Base-by-base conservation (phyloP, 1,140 invertebrate species). In the Olivierus martensii region DNA sequence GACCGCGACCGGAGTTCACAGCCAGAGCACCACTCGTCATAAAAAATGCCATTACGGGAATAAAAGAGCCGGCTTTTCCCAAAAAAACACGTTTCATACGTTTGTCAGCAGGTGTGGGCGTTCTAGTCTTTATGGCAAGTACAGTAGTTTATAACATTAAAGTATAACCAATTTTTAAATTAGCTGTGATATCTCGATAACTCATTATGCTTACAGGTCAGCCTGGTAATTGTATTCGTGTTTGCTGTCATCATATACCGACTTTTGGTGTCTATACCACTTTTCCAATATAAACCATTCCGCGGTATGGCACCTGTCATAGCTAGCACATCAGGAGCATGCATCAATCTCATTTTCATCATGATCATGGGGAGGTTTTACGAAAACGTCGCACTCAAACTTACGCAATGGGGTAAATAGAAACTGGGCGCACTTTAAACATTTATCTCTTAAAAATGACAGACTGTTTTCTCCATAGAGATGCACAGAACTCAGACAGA, bases 161-260 rank as follows among this genome's bases (percentile, higher is more conserved):
- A n/a, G n/a, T n/a, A n/a, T n/a, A n/a, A n/a, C n/a, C n/a, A n/a
- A n/a, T n/a, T n/a, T n/a, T n/a, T n/a, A n/a, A n/a, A n/a, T n/a
- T n/a, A n/a, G n/a, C n/a, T n/a, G n/a, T n/a, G n/a, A n/a, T n/a
- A n/a, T n/a, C n/a, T n/a, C n/a, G n/a, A n/a, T n/a, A n/a, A n/a
- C n/a, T n/a, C n/a, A n/a, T n/a, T n/a, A n/a, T n/a, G n/a, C 22
- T 14, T 19, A 35, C 64, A 83, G 81, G 79, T 83, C 58, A 70
- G 73, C 52, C 69, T 82, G 63, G 83, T 83, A 34, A 64, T 86
- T 34, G 79, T 81, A 48, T 82, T 83, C 58, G 82, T 86, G 37
- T 73, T 84, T 12, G 80, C 79, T 9, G 77, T 86, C n/a, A 82
- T 85, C 36, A 73, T 87, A 59, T 84, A 83, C 70, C 72, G 80